A percentile compares a stretch with the other conserved stretches of the same genome.
Conservation (phyloP, 2,113 vertebrate species). For the Tupaia chinensis region DNA sequence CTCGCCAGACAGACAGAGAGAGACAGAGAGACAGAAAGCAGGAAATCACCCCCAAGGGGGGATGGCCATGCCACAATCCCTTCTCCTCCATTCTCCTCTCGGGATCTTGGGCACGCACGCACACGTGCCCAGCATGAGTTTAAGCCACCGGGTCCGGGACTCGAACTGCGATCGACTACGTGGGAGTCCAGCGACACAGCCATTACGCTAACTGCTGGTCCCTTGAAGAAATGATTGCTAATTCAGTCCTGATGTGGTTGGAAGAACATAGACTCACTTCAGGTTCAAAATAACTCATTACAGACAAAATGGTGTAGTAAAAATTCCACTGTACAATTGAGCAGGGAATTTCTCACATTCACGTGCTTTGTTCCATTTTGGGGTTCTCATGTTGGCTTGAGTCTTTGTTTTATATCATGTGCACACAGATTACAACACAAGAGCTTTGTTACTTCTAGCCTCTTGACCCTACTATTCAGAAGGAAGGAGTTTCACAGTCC, state of each 20-base stretch:
- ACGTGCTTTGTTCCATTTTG: background rate
- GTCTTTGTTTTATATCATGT: background rate
- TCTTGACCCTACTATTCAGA: background rate
- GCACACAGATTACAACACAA: background rate
- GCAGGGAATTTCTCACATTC: background rate
- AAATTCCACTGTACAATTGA: background rate
- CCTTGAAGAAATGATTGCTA: background rate
- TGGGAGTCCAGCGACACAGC: too few species aligned
- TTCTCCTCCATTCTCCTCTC: too few species aligned
- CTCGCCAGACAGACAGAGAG: too few species aligned
- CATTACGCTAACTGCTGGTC: too few species aligned
- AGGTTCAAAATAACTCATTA: background rate
- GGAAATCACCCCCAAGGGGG: too few species aligned
- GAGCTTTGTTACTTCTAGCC: background rate
- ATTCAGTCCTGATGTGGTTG: background rate
- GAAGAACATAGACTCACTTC: conserved; percentile 23
- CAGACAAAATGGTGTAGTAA: background rate
- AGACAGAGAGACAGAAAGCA: too few species aligned
- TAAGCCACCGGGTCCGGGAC: too few species aligned
- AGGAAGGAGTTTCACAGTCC: background rate
- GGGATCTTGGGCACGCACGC: too few species aligned
- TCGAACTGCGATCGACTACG: too few species aligned
- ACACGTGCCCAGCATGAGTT: too few species aligned
- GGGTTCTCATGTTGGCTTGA: background rate
- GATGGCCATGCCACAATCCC: too few species aligned